Evolutionary conservation across 2,113 vertebrate species (phyloP), one percentile per base, ranked within the genome.

Genomic region (Pao palembangensis): DNA sequence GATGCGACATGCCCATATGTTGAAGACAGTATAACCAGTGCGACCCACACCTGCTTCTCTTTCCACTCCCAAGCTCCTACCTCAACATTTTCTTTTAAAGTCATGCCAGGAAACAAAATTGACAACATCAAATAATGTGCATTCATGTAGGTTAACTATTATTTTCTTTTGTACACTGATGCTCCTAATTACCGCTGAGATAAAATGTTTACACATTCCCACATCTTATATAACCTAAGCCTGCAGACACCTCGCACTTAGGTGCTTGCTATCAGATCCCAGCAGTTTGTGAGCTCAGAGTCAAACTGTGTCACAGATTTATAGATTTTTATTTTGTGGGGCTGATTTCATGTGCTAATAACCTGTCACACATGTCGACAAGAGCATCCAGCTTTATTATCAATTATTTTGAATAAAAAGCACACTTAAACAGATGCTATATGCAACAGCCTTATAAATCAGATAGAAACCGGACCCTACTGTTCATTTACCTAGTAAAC

Each of bases 1-100:
- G 85, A 89, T 77, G 81, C 70, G 76, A 84, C 87, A 87, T 80
- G 64, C 83, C 88, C 85, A 88, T 87, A 88, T 85, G 87, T 73
- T 87, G 78, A 71, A 82, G 77, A 80, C 86, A 82, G 80, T 85
- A 84, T 81, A 85, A 87, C 85, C 83, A 84, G 87, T 85, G 86
- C 76, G 71, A 79, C 78, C 80, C 76, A 77, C 82, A 88, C 76
- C 84, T 89, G 87, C 70, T 62, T 86, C 75, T 59, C 54, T 68
- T 54, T 61, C 55, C 61, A 78, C 28, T 82, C 75, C 65, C 70
- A 80, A 78, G 79, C 83, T 78, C 71, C 71, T 75, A 58, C 75
- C 55, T 73, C 71, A 21, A 71, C 49, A 43, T 58, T 64, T 61
- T 76, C 42, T 66, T 67, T 58, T 3, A 70, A 78, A 79, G 71